Evolutionary conservation across 2,888 invertebrate species (phyloP).

Genomic region (Busseola fusca): DNA sequence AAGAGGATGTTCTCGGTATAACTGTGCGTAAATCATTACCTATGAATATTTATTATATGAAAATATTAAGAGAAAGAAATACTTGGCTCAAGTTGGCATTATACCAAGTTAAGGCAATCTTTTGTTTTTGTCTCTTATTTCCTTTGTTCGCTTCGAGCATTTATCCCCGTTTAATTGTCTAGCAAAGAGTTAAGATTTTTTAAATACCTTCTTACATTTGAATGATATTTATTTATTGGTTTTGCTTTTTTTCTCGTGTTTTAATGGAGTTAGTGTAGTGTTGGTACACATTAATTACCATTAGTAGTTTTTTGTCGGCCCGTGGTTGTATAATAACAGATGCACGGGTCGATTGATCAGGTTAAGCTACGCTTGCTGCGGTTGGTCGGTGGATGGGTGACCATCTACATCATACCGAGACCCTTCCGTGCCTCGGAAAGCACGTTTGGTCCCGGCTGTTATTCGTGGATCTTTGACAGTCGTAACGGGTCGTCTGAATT

Average conservation of each 20-base stretch:
- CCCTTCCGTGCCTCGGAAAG: too few relatives aligned
- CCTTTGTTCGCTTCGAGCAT: slow-evolving; percentile 34
- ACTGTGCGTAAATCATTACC: slow-evolving; percentile 25
- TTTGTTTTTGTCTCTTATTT: slow-evolving; percentile 39
- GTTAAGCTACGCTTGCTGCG: too few relatives aligned
- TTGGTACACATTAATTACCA: not conserved
- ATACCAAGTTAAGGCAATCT: slow-evolving; percentile 32
- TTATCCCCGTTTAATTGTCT: slow-evolving; percentile 42
- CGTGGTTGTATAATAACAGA: too few relatives aligned
- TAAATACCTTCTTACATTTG: slow-evolving; percentile 28
- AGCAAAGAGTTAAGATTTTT: slow-evolving; percentile 26
- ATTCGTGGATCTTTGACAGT: too few relatives aligned
- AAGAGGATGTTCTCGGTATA: slow-evolving; percentile 11
- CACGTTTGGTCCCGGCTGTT: too few relatives aligned
- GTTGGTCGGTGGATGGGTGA: too few relatives aligned
- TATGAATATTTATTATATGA: slow-evolving; percentile 41
- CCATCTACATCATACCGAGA: too few relatives aligned
- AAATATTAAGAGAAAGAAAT: slow-evolving; percentile 35
- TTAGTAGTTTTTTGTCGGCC: too few relatives aligned
- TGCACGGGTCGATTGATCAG: too few relatives aligned
- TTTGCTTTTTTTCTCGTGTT: slow-evolving; percentile 3
- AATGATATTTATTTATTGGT: slow-evolving; percentile 28
- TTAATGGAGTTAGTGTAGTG: slow-evolving; percentile 2
- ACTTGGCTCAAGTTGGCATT: slow-evolving; percentile 23
- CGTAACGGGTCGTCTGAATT: too few relatives aligned